These are phyloP conservation scores for Ceyx margarethae DNA, from an alignment of 2,113 vertebrate genomes.

Conservation along the genomic window DNA sequence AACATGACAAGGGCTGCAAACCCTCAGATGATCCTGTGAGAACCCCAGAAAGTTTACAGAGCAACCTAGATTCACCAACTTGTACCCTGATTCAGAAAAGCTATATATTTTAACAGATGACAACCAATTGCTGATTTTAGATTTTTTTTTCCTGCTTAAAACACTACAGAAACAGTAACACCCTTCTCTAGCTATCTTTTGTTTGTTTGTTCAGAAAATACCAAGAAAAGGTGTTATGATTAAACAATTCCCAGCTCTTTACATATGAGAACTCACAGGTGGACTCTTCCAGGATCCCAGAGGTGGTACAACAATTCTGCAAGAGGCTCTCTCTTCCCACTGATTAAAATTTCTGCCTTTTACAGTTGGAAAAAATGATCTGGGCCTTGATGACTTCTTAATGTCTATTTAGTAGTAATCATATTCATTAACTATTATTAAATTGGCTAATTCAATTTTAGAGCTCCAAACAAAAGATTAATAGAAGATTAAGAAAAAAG, in stretches of 20 bases:
- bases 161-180: not conserved
- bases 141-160: not conserved
- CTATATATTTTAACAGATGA: not conserved
- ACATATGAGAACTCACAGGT: not conserved
- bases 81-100: not conserved
- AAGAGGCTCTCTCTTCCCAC: not conserved
- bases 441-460: not conserved
- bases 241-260: not conserved
- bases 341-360: not conserved
- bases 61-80: not conserved
- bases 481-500: not conserved
- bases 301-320: not conserved
- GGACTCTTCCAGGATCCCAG: not conserved
- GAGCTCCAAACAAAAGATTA: not conserved
- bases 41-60: not conserved
- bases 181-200: not conserved
- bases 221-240: not conserved
- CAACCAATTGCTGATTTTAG: not conserved
- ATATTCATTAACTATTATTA: not conserved
- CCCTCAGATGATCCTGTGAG: not conserved
- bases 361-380: not conserved
- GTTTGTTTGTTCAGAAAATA: not conserved
- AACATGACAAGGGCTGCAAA: not conserved
- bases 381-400: not conserved
- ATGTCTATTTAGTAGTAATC: not conserved